Percentiles rank a stretch among this genome's conserved stretches.
Conservation (phyloP, 2,113 vertebrate genomes). For the Uria aalge region DNA sequence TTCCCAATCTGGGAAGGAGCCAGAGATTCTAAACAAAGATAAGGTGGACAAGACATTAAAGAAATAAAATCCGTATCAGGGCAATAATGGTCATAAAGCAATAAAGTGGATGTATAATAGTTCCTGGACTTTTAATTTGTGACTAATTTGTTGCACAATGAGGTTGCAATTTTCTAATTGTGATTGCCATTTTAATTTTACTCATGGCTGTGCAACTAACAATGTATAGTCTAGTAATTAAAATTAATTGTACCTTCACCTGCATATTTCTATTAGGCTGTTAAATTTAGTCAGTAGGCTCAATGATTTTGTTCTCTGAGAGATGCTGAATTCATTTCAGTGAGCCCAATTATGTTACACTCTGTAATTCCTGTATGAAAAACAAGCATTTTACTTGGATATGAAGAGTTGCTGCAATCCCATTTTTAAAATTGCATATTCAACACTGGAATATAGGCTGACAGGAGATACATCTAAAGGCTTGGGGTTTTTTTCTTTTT, state of each 20-base stretch:
- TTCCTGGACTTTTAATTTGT: conserved; percentile 79
- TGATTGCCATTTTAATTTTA: conserved; percentile 99
- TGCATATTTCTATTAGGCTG: conserved; percentile 83
- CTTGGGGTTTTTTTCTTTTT: not conserved
- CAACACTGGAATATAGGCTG: not conserved
- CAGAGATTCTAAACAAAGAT: conserved; percentile 49
- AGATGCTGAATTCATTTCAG: conserved; percentile 70
- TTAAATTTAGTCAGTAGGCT: conserved; percentile 75
- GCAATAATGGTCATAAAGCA: conserved; percentile 60
- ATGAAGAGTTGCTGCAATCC: conserved; percentile 3
- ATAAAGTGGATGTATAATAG: conserved; percentile 61
- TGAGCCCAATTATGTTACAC: conserved; percentile 65
- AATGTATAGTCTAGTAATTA: conserved; percentile 89
- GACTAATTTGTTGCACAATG: conserved; percentile 94
- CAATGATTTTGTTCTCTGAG: conserved; percentile 70
- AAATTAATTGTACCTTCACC: conserved; percentile 92
- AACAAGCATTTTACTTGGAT: conserved; percentile 63
- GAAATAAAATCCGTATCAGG: conserved; percentile 51
- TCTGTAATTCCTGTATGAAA: conserved; percentile 44
- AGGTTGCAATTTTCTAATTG: conserved; percentile 93
- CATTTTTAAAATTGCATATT: not conserved
- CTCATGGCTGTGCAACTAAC: conserved; percentile 90
- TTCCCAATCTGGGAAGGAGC: not conserved
- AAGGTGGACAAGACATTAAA: conserved; percentile 39
- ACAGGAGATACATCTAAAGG: not conserved